A percentile compares a stretch with the other conserved stretches of the same genome.
phyloP scores from a whole-genome alignment of 1,140 invertebrate species.

The Drosophila sp. region DNA sequence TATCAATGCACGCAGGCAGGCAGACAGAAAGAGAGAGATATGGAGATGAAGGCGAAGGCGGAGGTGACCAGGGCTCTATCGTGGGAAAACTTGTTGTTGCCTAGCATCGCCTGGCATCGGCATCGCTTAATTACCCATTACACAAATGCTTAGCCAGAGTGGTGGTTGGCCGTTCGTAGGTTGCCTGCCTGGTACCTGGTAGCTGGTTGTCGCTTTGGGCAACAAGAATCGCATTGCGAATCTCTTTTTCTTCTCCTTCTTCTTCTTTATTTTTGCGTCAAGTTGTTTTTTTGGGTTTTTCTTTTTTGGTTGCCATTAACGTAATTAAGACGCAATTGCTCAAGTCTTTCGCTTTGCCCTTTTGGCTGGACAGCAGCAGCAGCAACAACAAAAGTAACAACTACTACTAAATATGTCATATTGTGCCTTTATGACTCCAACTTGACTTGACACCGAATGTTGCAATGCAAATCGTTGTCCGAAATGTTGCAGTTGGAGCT shows the following conservation, averaged over 20 bases:
- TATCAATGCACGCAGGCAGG: neutral
- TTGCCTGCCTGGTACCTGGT: neutral
- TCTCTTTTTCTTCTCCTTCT: slow-evolving; percentile 6
- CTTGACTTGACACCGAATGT: slow-evolving; percentile 30
- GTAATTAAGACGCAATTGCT: slow-evolving; percentile 77
- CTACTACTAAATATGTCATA: slow-evolving; percentile 57
- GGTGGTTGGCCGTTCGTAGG: slow-evolving; percentile 10
- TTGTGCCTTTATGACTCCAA: slow-evolving; percentile 65
- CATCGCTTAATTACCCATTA: slow-evolving; percentile 78
- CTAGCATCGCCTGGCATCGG: slow-evolving; percentile 26
- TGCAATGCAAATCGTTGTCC: slow-evolving; percentile 70
- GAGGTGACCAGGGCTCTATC: slow-evolving; percentile 49
- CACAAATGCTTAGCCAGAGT: slow-evolving; percentile 57
- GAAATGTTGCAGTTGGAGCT: neutral
- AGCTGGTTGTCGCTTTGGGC: slow-evolving; percentile 28
- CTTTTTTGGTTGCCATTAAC: slow-evolving; percentile 64
- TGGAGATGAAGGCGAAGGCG: slow-evolving; percentile 12
- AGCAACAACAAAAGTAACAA: neutral
- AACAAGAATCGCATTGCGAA: slow-evolving; percentile 65
- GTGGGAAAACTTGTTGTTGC: slow-evolving; percentile 71
- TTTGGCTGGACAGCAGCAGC: slow-evolving; percentile 45
- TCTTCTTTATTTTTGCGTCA: no score
- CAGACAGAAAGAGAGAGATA: neutral
- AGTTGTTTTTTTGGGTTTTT: slow-evolving; percentile 29
- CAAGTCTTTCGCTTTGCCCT: slow-evolving; percentile 64